Conservation (phyloP, 2,113 vertebrate species). For the Laterallus jamaicensis region DNA sequence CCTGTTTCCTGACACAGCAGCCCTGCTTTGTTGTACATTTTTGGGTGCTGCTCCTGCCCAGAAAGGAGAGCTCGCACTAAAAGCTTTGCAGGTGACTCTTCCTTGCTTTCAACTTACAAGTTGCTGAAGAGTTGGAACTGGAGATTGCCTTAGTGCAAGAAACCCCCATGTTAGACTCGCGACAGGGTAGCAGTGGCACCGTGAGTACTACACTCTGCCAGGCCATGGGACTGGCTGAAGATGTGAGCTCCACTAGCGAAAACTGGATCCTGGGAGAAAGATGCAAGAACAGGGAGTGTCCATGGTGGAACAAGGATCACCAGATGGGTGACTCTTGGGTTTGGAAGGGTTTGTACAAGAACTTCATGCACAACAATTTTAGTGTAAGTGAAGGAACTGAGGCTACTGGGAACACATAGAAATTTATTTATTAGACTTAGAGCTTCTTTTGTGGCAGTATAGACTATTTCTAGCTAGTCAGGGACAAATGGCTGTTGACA, state of each 20-base stretch:
- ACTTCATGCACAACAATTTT: background rate
- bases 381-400: background rate
- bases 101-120: background rate
- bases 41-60: background rate
- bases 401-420: background rate
- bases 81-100: background rate
- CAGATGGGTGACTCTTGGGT: background rate
- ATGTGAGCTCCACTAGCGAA: rapidly evolving
- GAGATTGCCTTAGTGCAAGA: background rate
- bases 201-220: background rate
- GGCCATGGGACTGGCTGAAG: background rate
- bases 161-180: background rate
- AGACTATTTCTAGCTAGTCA: background rate
- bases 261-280: background rate
- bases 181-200: too few relatives aligned
- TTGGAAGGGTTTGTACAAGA: background rate
- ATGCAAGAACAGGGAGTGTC: too few relatives aligned
- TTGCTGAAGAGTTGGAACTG: background rate
- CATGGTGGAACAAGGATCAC: background rate
- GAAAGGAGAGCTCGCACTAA: background rate
- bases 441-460: background rate
- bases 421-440: background rate
- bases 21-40: background rate
- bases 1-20: background rate
- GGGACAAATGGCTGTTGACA: background rate